Base-by-base conservation (phyloP, 2,113 vertebrate genomes). In the Eretmochelys imbricata region DNA sequence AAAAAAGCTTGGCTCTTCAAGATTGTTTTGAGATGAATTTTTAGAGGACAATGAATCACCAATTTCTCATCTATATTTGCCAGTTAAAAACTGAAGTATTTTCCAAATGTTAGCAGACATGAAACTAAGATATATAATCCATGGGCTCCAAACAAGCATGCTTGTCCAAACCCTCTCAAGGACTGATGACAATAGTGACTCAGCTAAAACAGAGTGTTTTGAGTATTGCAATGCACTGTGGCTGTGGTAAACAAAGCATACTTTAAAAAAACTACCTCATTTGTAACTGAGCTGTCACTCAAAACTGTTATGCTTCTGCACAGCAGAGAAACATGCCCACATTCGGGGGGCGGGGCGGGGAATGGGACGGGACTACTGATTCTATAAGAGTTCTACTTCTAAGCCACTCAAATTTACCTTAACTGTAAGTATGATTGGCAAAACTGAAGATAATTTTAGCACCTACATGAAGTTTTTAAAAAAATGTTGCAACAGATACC, bases 151-250 rank as follows among this genome's bases (percentile, higher is more conserved):
- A 90, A 82, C 51, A 69, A 96, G 91, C 0, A 24, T 82, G 93
- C 79, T 90, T 82, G 95, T 92, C 91, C 89, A 95, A 95, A 95
- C 62, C 88, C 93, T 95, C 85, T 95, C 96, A 89, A 89, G 17
- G 92, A 85, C 59, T 6, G 17, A 82, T 86, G 81, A 97, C 94
- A 97, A 96, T 91, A 92, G 83, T 98, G 97, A 98, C 96, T 97
- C 97, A 97, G 97, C 95, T 96, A 97, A 97, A 98, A 75, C 46
- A 94, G 53, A 49, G 48, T 83, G 20, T 59, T n/a, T 7, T 72
- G 9, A 90, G 76, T 81, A 94, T 85, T 94, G 94, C 84, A 94
- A 65, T 91, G 78, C 85, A 59, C 53, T 91, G 85, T 87, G 94
- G 80, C 54, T 91, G 38, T 46, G 48, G 49, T 54, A 95, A 94